Conservation (phyloP, 2,797 vertebrate species). For the Typhlichthys subterraneus region DNA sequence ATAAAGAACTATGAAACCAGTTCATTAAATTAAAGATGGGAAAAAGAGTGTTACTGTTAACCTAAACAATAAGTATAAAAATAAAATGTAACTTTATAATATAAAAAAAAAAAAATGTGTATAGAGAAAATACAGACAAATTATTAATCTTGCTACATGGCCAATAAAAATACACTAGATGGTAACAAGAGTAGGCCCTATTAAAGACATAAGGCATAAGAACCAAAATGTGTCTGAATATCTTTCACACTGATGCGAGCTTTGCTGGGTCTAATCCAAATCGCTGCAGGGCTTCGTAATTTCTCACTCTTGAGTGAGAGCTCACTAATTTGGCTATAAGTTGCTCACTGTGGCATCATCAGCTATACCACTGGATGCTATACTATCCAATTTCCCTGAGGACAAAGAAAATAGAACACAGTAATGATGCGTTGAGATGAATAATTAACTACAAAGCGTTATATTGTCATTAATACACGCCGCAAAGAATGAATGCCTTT, state of each 20-base stretch:
- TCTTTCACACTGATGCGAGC: conserved; percentile 3
- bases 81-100: no score
- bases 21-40: background rate
- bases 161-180: no score
- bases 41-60: background rate
- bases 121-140: no score
- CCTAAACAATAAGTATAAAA: background rate
- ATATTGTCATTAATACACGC: conserved; percentile 1
- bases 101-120: no score
- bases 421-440: conserved; percentile 1
- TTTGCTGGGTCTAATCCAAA: background rate
- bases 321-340: background rate
- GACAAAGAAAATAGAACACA: conserved; percentile 2
- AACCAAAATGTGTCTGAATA: conserved; percentile 1
- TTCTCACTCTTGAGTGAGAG: conserved; percentile 12
- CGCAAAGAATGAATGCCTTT: background rate
- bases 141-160: no score
- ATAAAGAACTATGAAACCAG: background rate
- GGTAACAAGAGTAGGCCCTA: background rate
- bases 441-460: background rate
- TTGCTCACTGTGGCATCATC: background rate
- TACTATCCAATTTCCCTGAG: conserved; percentile 3
- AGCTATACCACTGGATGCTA: background rate
- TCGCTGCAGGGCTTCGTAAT: conserved; percentile 5
- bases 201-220: background rate